Percentiles rank a stretch among this genome's conserved stretches.
These are phyloP conservation scores for Notospermus geniculatus DNA, from an alignment of 1,140 invertebrate species.

Conservation along the genomic window DNA sequence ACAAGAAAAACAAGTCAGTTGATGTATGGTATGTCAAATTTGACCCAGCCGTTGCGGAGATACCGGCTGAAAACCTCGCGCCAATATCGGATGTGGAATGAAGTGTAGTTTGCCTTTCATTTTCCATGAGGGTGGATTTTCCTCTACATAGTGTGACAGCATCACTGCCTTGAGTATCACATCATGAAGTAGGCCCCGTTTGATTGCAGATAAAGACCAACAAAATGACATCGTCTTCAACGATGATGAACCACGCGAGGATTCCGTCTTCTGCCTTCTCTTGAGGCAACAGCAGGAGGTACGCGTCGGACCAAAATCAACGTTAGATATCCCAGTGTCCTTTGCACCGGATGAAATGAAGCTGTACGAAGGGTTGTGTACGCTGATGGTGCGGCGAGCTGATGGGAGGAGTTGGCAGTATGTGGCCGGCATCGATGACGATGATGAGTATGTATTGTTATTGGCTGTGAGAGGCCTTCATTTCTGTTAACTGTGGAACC, in stretches of 20 bases:
- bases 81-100: too few relatives aligned
- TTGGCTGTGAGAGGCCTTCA: too few relatives aligned
- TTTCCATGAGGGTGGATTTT: too few relatives aligned
- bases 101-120: not conserved
- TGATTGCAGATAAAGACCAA: constrained; percentile 20
- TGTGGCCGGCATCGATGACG: constrained; percentile 17
- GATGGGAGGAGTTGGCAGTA: constrained; percentile 42
- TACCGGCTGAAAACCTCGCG: too few relatives aligned
- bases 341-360: constrained; percentile 52
- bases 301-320: constrained; percentile 48
- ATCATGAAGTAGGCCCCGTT: too few relatives aligned
- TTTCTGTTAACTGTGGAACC: too few relatives aligned
- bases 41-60: too few relatives aligned
- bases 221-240: constrained; percentile 11
- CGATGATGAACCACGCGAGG: not conserved
- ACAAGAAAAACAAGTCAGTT: too few relatives aligned
- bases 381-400: constrained; percentile 39
- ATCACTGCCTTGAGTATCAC: too few relatives aligned
- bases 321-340: constrained; percentile 53
- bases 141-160: too few relatives aligned
- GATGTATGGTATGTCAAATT: too few relatives aligned
- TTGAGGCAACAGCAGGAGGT: constrained; percentile 43
- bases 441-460: too few relatives aligned
- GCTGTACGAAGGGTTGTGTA: constrained; percentile 45
- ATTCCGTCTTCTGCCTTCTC: constrained; percentile 48